Conservation (phyloP, 2,113 vertebrate species). For the Microtus oregoni region DNA sequence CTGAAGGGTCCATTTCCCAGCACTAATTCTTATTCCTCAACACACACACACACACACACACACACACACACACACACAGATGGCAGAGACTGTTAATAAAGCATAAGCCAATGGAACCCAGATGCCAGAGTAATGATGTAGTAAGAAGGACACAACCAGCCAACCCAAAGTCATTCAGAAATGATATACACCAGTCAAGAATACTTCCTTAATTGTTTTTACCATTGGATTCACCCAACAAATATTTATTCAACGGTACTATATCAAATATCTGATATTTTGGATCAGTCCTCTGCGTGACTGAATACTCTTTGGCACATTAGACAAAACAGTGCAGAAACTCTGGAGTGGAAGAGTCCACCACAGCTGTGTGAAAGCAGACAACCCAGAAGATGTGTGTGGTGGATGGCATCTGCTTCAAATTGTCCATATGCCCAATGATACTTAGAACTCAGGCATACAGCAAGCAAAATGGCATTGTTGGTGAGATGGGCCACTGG, state of each 20-base stretch:
- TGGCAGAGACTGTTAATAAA: not conserved
- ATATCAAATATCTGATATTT: not conserved
- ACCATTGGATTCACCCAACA: not conserved
- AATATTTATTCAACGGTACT: not conserved
- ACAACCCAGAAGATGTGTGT: fast-evolving
- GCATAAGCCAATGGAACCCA: not conserved
- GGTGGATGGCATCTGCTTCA: not conserved
- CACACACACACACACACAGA: not conserved
- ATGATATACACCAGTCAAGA: not conserved
- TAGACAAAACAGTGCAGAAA: not conserved
- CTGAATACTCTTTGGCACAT: not conserved
- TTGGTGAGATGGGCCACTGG: not conserved
- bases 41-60: not conserved
- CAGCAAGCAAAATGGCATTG: not conserved
- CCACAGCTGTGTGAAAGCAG: not conserved
- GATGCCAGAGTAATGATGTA: not conserved
- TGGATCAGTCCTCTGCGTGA: not conserved
- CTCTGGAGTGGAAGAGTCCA: not conserved
- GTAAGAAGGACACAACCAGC: not conserved
- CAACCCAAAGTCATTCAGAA: not conserved
- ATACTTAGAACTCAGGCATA: not conserved
- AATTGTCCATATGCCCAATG: not conserved
- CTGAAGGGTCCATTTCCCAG: not conserved
- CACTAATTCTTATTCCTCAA: not conserved
- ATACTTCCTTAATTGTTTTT: not conserved